phyloP scores from a whole-genome alignment of 53 echinoderm and acorn worm species.

The Mesocentrotus franciscanus region DNA sequence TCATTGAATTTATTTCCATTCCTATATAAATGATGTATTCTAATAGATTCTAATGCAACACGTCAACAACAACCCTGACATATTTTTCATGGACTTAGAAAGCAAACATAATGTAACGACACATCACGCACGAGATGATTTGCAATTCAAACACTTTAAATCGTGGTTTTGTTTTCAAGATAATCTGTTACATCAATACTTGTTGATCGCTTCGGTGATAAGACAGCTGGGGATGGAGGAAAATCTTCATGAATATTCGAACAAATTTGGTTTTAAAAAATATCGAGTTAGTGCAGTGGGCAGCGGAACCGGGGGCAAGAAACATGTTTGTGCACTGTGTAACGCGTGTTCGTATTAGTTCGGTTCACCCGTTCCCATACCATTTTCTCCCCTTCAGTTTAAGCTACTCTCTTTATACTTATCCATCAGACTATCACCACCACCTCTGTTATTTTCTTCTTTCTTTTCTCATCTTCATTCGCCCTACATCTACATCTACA shows the following conservation, averaged over 20 bases:
- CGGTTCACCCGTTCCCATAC: too few relatives aligned
- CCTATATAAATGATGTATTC: not conserved
- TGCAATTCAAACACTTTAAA: not conserved
- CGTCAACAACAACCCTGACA: not conserved
- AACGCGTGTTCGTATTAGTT: too few relatives aligned
- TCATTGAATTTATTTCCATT: not conserved
- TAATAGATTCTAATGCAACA: not conserved
- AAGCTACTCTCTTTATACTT: not conserved
- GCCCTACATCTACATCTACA: not conserved
- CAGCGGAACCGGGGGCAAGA: not conserved
- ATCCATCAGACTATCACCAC: not conserved
- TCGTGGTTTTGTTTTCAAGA: not conserved
- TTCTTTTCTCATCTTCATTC: not conserved
- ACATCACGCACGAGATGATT: not conserved
- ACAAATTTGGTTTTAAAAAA: not conserved
- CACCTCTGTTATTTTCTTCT: not conserved
- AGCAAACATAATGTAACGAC: not conserved
- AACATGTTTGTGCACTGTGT: not conserved
- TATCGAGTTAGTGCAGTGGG: not conserved
- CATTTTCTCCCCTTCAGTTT: too few relatives aligned
- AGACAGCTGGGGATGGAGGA: slow-evolving; percentile 2
- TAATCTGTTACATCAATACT: not conserved
- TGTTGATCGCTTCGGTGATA: not conserved
- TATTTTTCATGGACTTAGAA: not conserved
- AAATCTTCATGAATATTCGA: slow-evolving; percentile 35